Conservation (phyloP, 2,113 vertebrate species). For the Eptatretus burgeri region DNA sequence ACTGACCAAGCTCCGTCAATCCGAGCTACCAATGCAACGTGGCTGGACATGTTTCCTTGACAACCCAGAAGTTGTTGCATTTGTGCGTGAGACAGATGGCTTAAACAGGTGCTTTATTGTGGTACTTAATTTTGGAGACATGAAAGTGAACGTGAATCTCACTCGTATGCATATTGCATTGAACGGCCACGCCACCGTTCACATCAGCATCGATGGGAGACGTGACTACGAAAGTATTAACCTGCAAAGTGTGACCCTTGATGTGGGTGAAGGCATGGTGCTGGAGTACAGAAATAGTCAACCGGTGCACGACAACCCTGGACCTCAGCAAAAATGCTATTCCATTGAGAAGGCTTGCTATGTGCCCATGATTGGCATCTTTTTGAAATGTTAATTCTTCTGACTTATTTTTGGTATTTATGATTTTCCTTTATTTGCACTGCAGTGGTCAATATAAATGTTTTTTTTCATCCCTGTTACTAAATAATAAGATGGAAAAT, state of each 20-base stretch:
- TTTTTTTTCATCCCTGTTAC: too few species aligned
- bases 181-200: slow-evolving; percentile 22
- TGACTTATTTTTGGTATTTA: too few species aligned
- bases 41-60: slow-evolving; percentile 58
- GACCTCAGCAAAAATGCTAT: slow-evolving; percentile 26
- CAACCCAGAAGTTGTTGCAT: slow-evolving; percentile 26
- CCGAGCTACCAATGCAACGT: slow-evolving; percentile 28
- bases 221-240: slow-evolving; percentile 14
- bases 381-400: slow-evolving; percentile 22
- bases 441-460: too few species aligned
- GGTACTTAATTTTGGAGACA: slow-evolving; percentile 54
- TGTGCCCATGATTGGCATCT: slow-evolving; percentile 24
- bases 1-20: slow-evolving; percentile 24
- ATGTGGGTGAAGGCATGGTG: slow-evolving; percentile 40
- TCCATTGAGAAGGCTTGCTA: slow-evolving; percentile 61
- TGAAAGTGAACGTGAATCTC: slow-evolving; percentile 1
- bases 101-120: slow-evolving; percentile 30
- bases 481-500: too few species aligned
- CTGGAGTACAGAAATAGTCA: slow-evolving; percentile 26
- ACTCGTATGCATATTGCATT: slow-evolving; percentile 17
- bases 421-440: too few species aligned
- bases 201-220: slow-evolving; percentile 27
- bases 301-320: slow-evolving; percentile 21
- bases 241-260: slow-evolving; percentile 20
- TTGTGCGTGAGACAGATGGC: slow-evolving; percentile 50